Evolutionary conservation across 2,797 vertebrate genomes (phyloP).

Genomic region (Echeneis naucrates): DNA sequence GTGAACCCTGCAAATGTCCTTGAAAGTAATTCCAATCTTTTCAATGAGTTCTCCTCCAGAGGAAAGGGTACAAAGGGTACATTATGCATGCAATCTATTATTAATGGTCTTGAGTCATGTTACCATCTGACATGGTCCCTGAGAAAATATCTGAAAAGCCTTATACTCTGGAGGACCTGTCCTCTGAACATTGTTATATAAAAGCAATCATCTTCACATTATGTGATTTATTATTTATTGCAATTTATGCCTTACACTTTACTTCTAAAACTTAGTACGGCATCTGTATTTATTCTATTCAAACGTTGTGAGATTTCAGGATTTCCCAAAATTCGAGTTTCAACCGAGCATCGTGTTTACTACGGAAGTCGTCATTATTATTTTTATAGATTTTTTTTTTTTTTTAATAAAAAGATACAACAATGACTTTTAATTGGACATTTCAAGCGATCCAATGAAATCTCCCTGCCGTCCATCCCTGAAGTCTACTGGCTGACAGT

Average conservation of each 20-base stretch:
- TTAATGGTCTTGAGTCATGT: conserved; percentile 85
- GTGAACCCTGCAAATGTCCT: conserved; percentile 73
- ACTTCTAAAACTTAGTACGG: neutral
- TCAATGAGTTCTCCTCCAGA: conserved; percentile 66
- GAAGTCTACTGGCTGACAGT: conserved; percentile 71
- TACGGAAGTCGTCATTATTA: conserved; percentile 13
- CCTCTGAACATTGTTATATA: conserved; percentile 34
- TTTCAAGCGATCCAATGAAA: conserved; percentile 64
- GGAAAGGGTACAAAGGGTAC: conserved; percentile 75
- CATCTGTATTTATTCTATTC: neutral
- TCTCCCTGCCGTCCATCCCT: conserved; percentile 38
- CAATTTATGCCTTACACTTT: neutral
- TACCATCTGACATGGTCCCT: conserved; percentile 76
- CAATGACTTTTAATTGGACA: conserved; percentile 45
- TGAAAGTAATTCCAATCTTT: conserved; percentile 75
- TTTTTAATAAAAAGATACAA: conserved; percentile 25
- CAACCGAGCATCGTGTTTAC: neutral
- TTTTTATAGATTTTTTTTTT: too few relatives aligned
- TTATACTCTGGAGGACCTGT: conserved; percentile 37
- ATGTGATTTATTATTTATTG: conserved; percentile 17
- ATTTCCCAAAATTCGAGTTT: neutral
- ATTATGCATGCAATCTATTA: conserved; percentile 87
- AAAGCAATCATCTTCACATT: conserved; percentile 20
- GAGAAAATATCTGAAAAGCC: conserved; percentile 63
- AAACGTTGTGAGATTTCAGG: neutral